Evolutionary conservation across 2,113 vertebrate species (phyloP).

Genomic region (Antechinus flavipes): DNA sequence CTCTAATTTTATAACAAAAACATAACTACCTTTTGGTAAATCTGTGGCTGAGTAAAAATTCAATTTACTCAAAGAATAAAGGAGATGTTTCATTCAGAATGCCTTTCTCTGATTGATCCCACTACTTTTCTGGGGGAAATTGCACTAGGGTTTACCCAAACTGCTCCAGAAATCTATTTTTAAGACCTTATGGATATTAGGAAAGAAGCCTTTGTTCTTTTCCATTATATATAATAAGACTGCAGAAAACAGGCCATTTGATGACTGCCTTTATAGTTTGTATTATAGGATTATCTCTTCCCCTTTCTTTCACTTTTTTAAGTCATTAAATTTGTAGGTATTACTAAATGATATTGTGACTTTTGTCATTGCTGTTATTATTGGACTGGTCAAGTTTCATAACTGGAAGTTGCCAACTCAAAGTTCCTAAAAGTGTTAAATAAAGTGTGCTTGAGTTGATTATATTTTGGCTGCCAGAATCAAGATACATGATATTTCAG

Average conservation of each 20-base stretch:
- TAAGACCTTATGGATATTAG: not conserved
- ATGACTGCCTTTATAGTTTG: slow-evolving; percentile 13
- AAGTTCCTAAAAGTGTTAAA: slow-evolving; percentile 41
- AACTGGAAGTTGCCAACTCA: slow-evolving; percentile 1
- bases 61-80: not conserved
- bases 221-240: not conserved
- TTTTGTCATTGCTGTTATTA: not conserved
- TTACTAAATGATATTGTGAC: slow-evolving; percentile 53
- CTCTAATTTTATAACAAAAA: not conserved
- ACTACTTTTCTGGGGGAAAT: not conserved
- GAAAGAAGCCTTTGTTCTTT: not conserved
- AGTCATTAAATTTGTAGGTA: not conserved
- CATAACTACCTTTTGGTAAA: not conserved
- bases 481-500: slow-evolving; percentile 52
- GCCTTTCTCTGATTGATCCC: not conserved
- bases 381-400: slow-evolving; percentile 10
- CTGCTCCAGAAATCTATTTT: not conserved
- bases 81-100: not conserved
- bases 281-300: not conserved
- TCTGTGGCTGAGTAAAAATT: not conserved
- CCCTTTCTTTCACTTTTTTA: slow-evolving; percentile 52
- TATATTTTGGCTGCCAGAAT: slow-evolving; percentile 49
- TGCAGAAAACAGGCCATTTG: slow-evolving; percentile 4
- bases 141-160: not conserved
- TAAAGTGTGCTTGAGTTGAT: slow-evolving; percentile 33